Evolutionary conservation across 2,888 invertebrate genomes (phyloP), one percentile per base, ranked within the genome.

Genomic region (Andrena camellia): DNA sequence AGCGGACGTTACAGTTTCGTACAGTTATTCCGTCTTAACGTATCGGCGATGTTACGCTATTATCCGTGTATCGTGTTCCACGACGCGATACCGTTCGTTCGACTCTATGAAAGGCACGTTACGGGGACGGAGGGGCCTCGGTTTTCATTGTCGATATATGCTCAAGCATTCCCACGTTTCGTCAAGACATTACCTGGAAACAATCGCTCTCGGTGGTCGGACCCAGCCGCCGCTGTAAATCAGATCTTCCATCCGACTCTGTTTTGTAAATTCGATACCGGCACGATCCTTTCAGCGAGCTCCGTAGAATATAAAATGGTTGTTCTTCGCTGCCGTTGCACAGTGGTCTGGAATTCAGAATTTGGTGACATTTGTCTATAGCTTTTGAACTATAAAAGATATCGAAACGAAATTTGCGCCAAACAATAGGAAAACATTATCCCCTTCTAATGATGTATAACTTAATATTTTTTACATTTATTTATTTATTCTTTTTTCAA

Each of bases 81-180:
- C 88, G 87, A 87, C 81, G 85, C 83, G 88, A 90, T 85, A 78
- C 89, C 87, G 92, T 92, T 92, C 89, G 88, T 90, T 90, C 85
- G 77, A 66, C 71, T 76, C 76, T 90, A 88, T 87, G 91, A 86
- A 83, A 84, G 82, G 79, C 66, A 69, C 17, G 54, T 54, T 69
- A 69, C 59, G 74, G 60, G 68, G 81, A 67, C 31, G 59, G 48
- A n/a, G 72, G 67, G 50, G 54, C 62, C 8, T 42, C 57, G 84
- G 81, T 90, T 86, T 88, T 89, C 88, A 86, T 86, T 80, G 88
- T 87, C 85, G 88, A 85, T 81, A 85, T 84, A 74, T 79, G 81
- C 83, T 74, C 78, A 72, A 86, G 78, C 78, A 90, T 92, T 91
- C 91, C 90, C 91, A 92, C 91, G 91, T 92, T 91, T 91, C 88